A percentile compares a stretch with the other conserved stretches of the same genome.
Evolutionary conservation across 2,797 vertebrate species (phyloP).

Genomic region (Falco concolor): DNA sequence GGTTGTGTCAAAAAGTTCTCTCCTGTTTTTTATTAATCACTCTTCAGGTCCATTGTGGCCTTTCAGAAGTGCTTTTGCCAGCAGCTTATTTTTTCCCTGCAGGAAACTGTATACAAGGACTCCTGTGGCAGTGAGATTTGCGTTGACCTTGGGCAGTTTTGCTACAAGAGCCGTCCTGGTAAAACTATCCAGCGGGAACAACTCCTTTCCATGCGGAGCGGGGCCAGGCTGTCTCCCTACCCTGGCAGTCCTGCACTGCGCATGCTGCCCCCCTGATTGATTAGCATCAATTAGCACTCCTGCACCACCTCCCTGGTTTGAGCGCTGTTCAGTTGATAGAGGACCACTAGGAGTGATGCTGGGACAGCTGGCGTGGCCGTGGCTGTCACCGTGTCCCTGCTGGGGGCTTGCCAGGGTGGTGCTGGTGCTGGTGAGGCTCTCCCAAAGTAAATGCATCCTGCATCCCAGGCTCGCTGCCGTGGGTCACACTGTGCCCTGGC

Average conservation of each 20-base stretch:
- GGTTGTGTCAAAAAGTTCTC: neutral
- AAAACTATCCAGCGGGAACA: neutral
- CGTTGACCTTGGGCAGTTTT: conserved; percentile 31
- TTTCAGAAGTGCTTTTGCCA: conserved; percentile 7
- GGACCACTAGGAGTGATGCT: neutral
- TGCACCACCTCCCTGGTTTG: neutral
- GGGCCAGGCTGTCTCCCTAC: rapidly evolving
- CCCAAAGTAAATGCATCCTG: neutral
- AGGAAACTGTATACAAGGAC: neutral
- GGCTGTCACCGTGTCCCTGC: neutral
- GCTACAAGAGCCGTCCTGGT: neutral
- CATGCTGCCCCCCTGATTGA: neutral
- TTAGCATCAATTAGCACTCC: neutral
- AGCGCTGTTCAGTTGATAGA: neutral
- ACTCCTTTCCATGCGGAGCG: rapidly evolving
- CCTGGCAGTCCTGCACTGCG: rapidly evolving
- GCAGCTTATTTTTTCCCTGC: conserved; percentile 15
- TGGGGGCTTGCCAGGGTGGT: neutral
- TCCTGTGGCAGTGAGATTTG: neutral
- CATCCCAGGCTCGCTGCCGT: neutral
- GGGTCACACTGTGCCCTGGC: neutral
- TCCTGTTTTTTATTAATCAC: neutral
- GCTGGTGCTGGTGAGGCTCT: rapidly evolving
- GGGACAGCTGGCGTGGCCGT: neutral
- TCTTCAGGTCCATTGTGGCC: rapidly evolving